Percentiles rank a stretch among this genome's conserved stretches.
Evolutionary conservation across 2,888 invertebrate genomes (phyloP).

Genomic region (Volucella inflata): DNA sequence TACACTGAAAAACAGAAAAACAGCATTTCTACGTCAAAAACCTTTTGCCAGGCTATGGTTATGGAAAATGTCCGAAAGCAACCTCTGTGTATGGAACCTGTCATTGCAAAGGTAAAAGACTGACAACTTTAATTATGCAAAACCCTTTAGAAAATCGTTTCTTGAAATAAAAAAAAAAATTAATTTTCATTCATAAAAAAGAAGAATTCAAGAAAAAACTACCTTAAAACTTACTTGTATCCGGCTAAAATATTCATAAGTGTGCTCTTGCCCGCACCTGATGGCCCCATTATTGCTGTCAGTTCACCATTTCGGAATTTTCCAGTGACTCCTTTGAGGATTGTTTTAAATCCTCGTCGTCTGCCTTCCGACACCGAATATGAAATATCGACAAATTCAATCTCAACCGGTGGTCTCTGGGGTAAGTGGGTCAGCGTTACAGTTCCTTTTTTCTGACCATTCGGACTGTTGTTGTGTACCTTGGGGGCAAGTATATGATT

Average conservation of each 20-base stretch:
- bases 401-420: conserved; percentile 94
- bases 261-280: conserved; percentile 91
- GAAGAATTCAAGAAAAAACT: no score
- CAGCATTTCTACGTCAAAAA: no score
- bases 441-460: conserved; percentile 88
- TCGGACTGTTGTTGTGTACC: conserved; percentile 88
- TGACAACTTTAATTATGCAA: no score
- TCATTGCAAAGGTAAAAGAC: no score
- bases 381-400: conserved; percentile 93
- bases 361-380: conserved; percentile 95
- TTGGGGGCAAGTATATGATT: conserved; percentile 87
- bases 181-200: background rate
- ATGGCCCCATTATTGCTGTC: conserved; percentile 98
- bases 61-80: no score
- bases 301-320: conserved; percentile 95
- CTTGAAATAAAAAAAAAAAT: no score
- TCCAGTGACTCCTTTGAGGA: conserved; percentile 94
- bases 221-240: conserved; percentile 88
- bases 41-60: no score
- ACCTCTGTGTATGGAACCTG: no score
- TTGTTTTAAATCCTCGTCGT: conserved; percentile 92
- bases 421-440: conserved; percentile 91
- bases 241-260: conserved; percentile 95
- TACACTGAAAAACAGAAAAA: no score
- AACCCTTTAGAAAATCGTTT: no score